Conservation (phyloP, 2,113 vertebrate genomes). For the Pagrus major region DNA sequence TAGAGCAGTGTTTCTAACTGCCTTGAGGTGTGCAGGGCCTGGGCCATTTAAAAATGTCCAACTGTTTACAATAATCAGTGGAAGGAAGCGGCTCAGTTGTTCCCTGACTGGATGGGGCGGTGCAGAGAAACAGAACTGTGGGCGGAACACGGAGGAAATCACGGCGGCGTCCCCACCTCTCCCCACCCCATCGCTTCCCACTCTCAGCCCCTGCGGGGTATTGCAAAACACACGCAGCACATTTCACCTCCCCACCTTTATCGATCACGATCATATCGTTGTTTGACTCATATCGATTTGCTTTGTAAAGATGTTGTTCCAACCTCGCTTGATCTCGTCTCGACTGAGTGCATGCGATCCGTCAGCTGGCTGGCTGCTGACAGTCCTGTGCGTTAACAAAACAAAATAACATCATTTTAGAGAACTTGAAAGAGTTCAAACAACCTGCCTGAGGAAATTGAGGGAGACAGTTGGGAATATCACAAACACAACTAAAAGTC, state of each 20-base stretch:
- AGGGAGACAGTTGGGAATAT: not conserved
- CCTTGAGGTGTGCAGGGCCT: conserved; percentile 5
- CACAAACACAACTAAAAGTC: conserved; percentile 20
- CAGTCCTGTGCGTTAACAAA: not conserved
- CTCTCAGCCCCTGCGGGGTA: not conserved
- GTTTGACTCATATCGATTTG: conserved; percentile 4
- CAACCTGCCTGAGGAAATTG: not conserved
- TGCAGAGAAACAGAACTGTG: conserved; percentile 57
- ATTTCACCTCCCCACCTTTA: not conserved
- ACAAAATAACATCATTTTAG: not conserved
- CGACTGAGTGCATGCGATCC: not conserved
- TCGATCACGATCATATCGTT: conserved; percentile 17
- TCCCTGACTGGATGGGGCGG: conserved; percentile 65
- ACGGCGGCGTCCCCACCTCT: not conserved
- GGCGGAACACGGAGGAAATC: conserved; percentile 61
- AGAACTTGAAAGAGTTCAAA: not conserved
- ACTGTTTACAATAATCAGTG: conserved; percentile 59
- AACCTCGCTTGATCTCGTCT: not conserved
- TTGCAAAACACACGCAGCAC: conserved; percentile 43
- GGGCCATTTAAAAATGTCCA: conserved; percentile 52
- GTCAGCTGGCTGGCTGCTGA: conserved; percentile 25
- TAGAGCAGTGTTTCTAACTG: not conserved
- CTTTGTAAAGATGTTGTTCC: not conserved
- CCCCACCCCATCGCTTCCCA: not conserved
- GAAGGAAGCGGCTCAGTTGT: conserved; percentile 72